A percentile compares a stretch with the other conserved stretches of the same genome.
These are phyloP conservation scores for Mastomys coucha DNA, from an alignment of 2,113 vertebrate species.

Conservation along the genomic window DNA sequence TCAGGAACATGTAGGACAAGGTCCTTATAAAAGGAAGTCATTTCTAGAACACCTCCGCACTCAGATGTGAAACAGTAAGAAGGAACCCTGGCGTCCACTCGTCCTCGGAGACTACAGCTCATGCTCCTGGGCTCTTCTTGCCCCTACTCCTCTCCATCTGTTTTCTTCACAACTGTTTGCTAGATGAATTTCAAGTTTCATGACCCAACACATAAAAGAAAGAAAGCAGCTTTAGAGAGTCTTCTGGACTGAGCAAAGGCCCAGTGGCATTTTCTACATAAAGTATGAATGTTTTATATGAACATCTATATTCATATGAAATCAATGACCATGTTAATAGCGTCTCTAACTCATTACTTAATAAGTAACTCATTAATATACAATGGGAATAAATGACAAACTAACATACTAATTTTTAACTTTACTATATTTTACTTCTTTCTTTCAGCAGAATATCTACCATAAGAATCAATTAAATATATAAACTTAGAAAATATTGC, in stretches of 20 bases:
- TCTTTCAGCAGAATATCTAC: conserved; percentile 19
- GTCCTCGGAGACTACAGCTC: not conserved
- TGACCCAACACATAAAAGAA: not conserved
- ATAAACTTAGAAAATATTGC: not conserved
- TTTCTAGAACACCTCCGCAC: not conserved
- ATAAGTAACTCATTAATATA: conserved; percentile 1
- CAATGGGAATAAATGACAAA: not conserved
- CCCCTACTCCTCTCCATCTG: too few relatives aligned
- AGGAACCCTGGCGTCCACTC: not conserved
- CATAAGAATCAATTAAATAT: not conserved
- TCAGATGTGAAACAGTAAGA: not conserved
- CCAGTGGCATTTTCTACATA: not conserved
- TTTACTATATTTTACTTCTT: not conserved
- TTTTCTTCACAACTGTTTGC: not conserved
- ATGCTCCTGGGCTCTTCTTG: not conserved
- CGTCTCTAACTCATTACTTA: not conserved
- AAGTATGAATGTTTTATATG: not conserved
- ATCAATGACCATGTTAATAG: not conserved
- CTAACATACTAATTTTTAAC: not conserved
- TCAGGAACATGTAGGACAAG: not conserved
- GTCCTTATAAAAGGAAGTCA: not conserved
- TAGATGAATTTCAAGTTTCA: not conserved
- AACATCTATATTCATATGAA: not conserved
- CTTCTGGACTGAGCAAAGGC: not conserved
- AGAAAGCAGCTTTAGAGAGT: not conserved